These are phyloP conservation scores for Nesoenas mayeri DNA, from an alignment of 2,113 vertebrate species.

Conservation along the genomic window DNA sequence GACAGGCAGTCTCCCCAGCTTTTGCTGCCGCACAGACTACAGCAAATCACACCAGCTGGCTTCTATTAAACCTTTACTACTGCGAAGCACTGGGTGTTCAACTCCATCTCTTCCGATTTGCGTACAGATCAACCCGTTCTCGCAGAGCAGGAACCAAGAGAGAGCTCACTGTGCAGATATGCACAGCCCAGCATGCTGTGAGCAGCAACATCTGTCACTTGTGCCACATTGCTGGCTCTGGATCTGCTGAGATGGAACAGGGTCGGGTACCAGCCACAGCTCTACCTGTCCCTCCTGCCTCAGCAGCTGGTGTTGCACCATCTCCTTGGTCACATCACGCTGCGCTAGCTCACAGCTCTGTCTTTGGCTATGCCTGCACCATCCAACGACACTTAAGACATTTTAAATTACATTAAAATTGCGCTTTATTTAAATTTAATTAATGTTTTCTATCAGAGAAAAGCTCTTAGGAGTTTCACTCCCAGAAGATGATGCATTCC, in stretches of 20 bases:
- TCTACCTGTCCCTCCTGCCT: neutral
- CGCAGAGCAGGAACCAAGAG: neutral
- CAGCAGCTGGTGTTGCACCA: neutral
- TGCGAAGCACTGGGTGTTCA: neutral
- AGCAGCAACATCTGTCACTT: neutral
- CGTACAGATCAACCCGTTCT: neutral
- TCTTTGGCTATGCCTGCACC: neutral
- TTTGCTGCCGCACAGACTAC: neutral
- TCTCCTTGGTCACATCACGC: neutral
- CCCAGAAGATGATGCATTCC: neutral
- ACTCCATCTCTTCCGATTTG: neutral
- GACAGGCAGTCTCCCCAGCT: neutral
- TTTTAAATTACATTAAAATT: neutral
- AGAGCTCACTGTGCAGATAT: accelerated
- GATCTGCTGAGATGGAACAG: neutral
- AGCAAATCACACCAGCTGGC: neutral
- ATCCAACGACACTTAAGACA: neutral
- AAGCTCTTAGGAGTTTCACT: neutral
- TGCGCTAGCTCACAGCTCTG: neutral
- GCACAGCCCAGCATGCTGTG: neutral
- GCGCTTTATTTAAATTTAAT: neutral
- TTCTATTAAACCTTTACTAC: neutral
- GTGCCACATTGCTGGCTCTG: neutral
- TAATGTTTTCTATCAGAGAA: neutral
- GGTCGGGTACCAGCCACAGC: neutral